Evolutionary conservation across 2,888 invertebrate genomes (phyloP), one percentile per base, ranked within the genome.

Genomic region (Aspidiotus rigidus): DNA sequence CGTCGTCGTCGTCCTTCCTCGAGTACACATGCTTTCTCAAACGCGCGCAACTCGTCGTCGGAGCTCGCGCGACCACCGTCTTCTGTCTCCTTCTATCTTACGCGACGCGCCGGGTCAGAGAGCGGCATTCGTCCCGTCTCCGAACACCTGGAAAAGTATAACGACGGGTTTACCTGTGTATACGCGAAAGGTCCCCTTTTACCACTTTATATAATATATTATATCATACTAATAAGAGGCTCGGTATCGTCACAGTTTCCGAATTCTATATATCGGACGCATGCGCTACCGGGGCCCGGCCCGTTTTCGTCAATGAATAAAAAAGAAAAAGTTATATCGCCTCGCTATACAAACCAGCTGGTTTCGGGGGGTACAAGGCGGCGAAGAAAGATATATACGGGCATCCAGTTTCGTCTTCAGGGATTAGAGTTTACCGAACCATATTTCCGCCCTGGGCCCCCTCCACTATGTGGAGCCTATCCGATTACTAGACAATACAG

Each of bases 71-170:
- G 28, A 28, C 28, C 28, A 28, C 28, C 28, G 28, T 28, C 28
- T 28, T 28, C 28, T 28, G 28, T 28, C 28, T 28, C 28, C 28
- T 53, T 15, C 53, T 53, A 13, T 53, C 13, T 53, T 15, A 15
- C 13, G 15, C 15, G 53, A 8, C 56, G 56, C 15, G n/a, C 16
- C 9, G 56, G 8, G 9, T 55, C 56, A 55, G 56, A 13, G 17
- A 28, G 28, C 39, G n/a, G 8, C 17, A 60, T 13, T n/a, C n/a
- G 39, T 13, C 13, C n/a, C 17, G 39, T 13, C 40, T 13, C n/a
- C 54, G 57, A 59, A 66, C 66, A 66, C 66, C 66, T 66, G 66
- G 66, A 64, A 66, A 28, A 66, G 57, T 59, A 59, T 49, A 66
- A 59, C 66, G 57, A 66, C 64, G 40, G 53, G 17, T 64, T 64